These are phyloP conservation scores for Bellardia bayeri DNA, from an alignment of 2,888 invertebrate genomes.

Conservation along the genomic window DNA sequence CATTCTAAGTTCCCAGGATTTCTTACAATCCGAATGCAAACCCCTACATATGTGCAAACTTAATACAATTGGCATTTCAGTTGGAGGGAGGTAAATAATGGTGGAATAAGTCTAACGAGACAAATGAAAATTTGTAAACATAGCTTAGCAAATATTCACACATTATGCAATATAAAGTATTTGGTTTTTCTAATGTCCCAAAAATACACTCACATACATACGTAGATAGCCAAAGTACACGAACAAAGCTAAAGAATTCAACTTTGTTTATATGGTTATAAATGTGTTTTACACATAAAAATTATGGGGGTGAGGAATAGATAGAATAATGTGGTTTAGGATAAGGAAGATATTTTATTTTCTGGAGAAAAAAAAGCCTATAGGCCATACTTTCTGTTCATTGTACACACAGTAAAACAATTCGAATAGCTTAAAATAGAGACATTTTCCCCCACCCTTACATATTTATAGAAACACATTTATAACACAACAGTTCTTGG, in stretches of 20 bases:
- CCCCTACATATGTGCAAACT: not conserved
- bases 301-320: not conserved
- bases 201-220: constrained; percentile 19
- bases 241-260: constrained; percentile 10
- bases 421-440: constrained; percentile 15
- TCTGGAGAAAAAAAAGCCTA: constrained; percentile 23
- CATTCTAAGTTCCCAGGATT: not conserved
- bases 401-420: not conserved
- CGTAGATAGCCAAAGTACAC: not conserved
- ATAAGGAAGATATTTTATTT: constrained; percentile 26
- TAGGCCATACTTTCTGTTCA: not conserved
- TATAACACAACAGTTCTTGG: too few relatives aligned
- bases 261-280: constrained; percentile 26
- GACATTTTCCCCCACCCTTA: constrained; percentile 3
- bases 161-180: not conserved
- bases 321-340: not conserved
- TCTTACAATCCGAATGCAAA: not conserved
- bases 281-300: constrained; percentile 34
- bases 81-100: not conserved
- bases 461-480: too few relatives aligned
- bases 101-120: not conserved
- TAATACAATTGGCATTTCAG: not conserved
- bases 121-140: not conserved
- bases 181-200: constrained; percentile 1
- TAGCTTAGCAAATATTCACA: not conserved